Conservation (phyloP, 1,140 invertebrate species). For the Brachionus asplanchnoidis region DNA sequence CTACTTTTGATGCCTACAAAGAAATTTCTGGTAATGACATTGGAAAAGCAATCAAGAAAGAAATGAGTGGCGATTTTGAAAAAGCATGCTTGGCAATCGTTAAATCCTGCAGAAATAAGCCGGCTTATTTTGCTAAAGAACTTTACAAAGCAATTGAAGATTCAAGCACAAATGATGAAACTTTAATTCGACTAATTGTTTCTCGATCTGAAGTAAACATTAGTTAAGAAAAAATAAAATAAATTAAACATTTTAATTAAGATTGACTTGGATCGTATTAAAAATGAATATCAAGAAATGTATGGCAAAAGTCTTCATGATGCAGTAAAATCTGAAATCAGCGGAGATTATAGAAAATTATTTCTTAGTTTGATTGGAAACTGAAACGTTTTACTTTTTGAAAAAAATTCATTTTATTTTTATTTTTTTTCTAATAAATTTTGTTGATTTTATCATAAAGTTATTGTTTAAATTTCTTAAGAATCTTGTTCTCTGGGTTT, state of each 20-base stretch:
- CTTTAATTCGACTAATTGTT: slow-evolving; percentile 29
- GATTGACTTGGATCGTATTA: slow-evolving; percentile 53
- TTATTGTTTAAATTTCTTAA: no score
- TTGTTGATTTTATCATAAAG: not conserved
- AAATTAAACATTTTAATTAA: slow-evolving; percentile 42
- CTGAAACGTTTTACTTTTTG: not conserved
- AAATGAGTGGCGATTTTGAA: slow-evolving; percentile 40
- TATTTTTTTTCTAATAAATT: no score
- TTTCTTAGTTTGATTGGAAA: slow-evolving; percentile 47
- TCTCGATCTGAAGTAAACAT: slow-evolving; percentile 11
- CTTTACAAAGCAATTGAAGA: slow-evolving; percentile 12
- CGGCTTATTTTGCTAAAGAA: slow-evolving; percentile 23
- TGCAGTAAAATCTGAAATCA: slow-evolving; percentile 47
- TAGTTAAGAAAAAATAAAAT: not conserved
- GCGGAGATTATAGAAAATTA: slow-evolving; percentile 49
- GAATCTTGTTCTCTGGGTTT: no score
- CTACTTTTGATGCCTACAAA: slow-evolving; percentile 68
- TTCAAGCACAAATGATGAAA: slow-evolving; percentile 29
- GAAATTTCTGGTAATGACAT: slow-evolving; percentile 55
- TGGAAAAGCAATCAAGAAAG: slow-evolving; percentile 11
- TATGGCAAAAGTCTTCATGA: slow-evolving; percentile 47
- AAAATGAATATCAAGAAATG: slow-evolving; percentile 47
- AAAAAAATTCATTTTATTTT: no score
- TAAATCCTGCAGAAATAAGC: not conserved
- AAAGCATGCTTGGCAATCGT: slow-evolving; percentile 33